Base-by-base conservation (phyloP, 2,797 vertebrate species). In the Scyliorhinus canicula region DNA sequence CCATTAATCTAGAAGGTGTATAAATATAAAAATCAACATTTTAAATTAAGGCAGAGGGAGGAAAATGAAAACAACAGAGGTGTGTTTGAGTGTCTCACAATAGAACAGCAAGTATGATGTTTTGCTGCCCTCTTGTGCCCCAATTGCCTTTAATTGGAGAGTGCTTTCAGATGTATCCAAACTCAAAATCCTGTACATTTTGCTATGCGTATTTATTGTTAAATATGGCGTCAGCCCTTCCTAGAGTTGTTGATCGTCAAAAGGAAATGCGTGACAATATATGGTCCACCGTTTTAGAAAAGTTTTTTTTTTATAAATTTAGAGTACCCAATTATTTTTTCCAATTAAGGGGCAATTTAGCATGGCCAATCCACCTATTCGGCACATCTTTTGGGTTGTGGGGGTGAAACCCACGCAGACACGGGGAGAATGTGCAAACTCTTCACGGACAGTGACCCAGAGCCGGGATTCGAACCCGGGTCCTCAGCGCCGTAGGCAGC, bases 61-160 rank as follows among this genome's bases (percentile, higher is more conserved):
- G 40, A 74, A 94, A 50, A 35, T 31, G 44, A 35, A 28, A 44
- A 74, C 52, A 74, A 50, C 6, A 16, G 93, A 52, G 16, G 12
- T 35, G 47, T 7, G 44, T 31, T 50, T 94, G 47, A 44, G 4
- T 52, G 40, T 74, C 47, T 35, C 47, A 74, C 67, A 74, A 74
- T 16, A 31, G 31, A 71, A 14, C 28, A 71, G 67, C 44, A 52
- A 93, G 31, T 52, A 71, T 94, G 47, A 94, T 28, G 67, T 52
- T 52, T 50, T 94, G 93, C 93, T 94, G 93, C 93, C 93, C 67
- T 94, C 93, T 94, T 71, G 93, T 94, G 93, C 93, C 16, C 91
- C 44, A 71, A 16, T 74, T 74, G 40, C 47, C 31, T 71, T 94
- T 69, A 71, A 74, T 69, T 47, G 47, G 67, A 52, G 65, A 52